Evolutionary conservation across 2,888 invertebrate species (phyloP).

Genomic region (Ferdinandea cuprea): DNA sequence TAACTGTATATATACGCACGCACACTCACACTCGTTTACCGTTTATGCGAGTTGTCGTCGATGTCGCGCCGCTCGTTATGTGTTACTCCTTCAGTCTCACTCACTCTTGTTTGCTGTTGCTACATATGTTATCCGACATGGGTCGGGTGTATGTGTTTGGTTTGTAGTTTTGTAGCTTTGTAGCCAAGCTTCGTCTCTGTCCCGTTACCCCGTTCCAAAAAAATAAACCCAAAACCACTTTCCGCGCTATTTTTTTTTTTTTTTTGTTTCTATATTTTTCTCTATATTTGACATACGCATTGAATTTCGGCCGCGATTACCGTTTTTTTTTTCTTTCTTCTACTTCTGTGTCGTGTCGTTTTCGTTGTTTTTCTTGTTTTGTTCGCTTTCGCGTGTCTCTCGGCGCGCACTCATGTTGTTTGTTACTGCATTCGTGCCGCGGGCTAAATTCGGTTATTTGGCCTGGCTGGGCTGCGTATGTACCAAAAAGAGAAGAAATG

Average conservation of each 20-base stretch:
- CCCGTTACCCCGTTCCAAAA: conserved; percentile 1
- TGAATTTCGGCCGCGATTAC: conserved; percentile 54
- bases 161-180: conserved; percentile 46
- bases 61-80: too few species aligned
- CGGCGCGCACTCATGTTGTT: conserved; percentile 21
- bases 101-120: conserved; percentile 19
- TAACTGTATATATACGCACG: conserved; percentile 29
- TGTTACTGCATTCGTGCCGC: conserved; percentile 40
- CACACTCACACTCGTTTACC: conserved; percentile 64
- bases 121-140: not conserved
- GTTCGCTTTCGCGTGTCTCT: conserved; percentile 6
- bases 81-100: conserved; percentile 39
- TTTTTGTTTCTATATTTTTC: conserved; percentile 5
- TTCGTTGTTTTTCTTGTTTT: conserved; percentile 26
- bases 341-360: conserved; percentile 13
- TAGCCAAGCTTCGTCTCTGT: conserved; percentile 23
- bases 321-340: conserved; percentile 43
- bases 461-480: conserved; percentile 47
- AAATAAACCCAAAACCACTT: not conserved
- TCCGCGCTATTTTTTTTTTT: not conserved
- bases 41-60: conserved; percentile 50
- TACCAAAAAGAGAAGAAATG: conserved; percentile 65
- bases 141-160: not conserved
- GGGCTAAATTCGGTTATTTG: conserved; percentile 54
- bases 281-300: conserved; percentile 50